Conservation (phyloP, 2,888 invertebrate species). For the Parasteatoda lunata region DNA sequence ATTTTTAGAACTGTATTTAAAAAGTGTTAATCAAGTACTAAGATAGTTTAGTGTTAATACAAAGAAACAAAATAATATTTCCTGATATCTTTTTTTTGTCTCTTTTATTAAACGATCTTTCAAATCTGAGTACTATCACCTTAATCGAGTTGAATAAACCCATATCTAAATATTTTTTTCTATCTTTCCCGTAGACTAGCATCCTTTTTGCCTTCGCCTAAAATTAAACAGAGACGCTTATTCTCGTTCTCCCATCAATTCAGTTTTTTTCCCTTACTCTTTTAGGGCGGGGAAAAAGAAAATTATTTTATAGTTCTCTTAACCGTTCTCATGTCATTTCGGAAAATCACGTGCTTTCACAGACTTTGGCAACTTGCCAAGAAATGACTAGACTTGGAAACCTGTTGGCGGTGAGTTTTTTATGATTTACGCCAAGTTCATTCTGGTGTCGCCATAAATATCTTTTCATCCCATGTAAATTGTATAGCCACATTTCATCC, state of each 20-base stretch:
- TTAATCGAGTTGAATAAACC: too few relatives aligned
- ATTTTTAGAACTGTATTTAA: too few relatives aligned
- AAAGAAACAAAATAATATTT: too few relatives aligned
- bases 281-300: not conserved
- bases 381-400: constrained; percentile 27
- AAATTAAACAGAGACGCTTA: not conserved
- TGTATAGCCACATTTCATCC: too few relatives aligned
- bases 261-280: not conserved
- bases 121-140: too few relatives aligned
- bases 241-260: not conserved
- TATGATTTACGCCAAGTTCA: constrained; percentile 8
- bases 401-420: constrained; percentile 30
- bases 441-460: constrained; percentile 4
- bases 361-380: constrained; percentile 48
- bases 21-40: too few relatives aligned
- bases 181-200: too few relatives aligned
- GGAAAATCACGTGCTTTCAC: constrained; percentile 46
- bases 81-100: too few relatives aligned
- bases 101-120: too few relatives aligned
- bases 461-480: not conserved
- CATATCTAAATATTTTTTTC: too few relatives aligned
- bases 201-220: not conserved
- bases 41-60: too few relatives aligned
- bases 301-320: not conserved
- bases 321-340: not conserved